Percentiles rank a stretch among this genome's conserved stretches.
Evolutionary conservation across 2,113 vertebrate genomes (phyloP).

Genomic region (Ailurus styani): DNA sequence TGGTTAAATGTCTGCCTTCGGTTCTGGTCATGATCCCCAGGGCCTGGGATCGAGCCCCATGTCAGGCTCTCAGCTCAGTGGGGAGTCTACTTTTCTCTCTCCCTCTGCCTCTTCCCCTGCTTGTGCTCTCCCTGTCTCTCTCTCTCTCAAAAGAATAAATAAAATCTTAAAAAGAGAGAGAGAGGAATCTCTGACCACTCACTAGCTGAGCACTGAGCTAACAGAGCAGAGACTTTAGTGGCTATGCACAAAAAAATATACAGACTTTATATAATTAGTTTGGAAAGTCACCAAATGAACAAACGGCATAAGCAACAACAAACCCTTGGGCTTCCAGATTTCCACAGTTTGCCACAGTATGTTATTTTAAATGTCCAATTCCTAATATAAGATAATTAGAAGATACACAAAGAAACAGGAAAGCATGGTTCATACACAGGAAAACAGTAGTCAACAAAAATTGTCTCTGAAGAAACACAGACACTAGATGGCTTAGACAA

Average conservation of each 20-base stretch:
- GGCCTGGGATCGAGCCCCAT: no score
- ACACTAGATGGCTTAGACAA: not conserved
- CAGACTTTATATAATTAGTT: not conserved
- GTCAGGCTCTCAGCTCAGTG: no score
- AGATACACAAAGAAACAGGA: not conserved
- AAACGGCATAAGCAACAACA: not conserved
- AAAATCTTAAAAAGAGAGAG: no score
- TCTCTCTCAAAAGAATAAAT: no score
- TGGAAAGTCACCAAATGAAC: not conserved
- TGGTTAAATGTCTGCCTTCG: no score
- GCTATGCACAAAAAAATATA: not conserved
- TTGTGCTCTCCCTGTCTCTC: no score
- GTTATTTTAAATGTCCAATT: not conserved
- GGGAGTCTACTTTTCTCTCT: no score
- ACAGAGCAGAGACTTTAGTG: not conserved
- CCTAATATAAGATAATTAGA: not conserved
- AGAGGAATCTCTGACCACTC: not conserved
- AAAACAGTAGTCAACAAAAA: not conserved
- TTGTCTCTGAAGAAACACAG: not conserved
- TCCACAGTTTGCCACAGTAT: not conserved
- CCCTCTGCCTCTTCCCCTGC: no score
- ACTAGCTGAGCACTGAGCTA: not conserved
- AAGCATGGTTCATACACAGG: not conserved
- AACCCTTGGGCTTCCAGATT: not conserved
- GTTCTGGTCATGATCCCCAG: no score